Percentiles rank a stretch among this genome's conserved stretches.
Evolutionary conservation across 2,113 vertebrate genomes (phyloP).

Genomic region (Semicossyphus pulcher): DNA sequence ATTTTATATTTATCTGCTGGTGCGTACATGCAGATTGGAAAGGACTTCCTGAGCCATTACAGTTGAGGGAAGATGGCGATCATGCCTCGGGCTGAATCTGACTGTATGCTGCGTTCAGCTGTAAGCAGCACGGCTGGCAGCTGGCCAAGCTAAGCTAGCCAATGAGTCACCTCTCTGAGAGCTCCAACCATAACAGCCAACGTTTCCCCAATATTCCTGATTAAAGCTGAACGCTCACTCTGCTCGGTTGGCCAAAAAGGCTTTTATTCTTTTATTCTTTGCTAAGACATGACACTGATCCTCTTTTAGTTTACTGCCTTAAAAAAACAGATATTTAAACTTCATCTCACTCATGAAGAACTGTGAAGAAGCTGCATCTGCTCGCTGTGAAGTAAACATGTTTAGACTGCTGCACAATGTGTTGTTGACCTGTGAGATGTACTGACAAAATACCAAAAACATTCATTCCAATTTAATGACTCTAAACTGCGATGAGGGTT

Average conservation of each 20-base stretch:
- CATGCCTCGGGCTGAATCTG: constrained; percentile 44
- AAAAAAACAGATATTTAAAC: constrained; percentile 42
- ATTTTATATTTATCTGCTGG: constrained; percentile 31
- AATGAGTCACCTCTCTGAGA: constrained; percentile 81
- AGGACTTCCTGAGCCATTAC: constrained; percentile 45
- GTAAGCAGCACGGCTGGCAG: constrained; percentile 63
- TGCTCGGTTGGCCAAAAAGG: constrained; percentile 73
- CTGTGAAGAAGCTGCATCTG: background rate
- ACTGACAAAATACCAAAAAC: constrained; percentile 33
- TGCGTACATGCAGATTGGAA: constrained; percentile 20
- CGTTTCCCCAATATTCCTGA: constrained; percentile 78
- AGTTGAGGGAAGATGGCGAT: constrained; percentile 44
- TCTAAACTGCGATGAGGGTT: constrained; percentile 29
- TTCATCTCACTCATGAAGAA: constrained; percentile 1
- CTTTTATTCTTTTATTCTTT: constrained; percentile 77
- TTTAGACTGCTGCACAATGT: background rate
- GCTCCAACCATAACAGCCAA: constrained; percentile 69
- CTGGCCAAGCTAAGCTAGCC: constrained; percentile 57
- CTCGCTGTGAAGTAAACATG: constrained; percentile 14
- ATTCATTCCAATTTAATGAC: constrained; percentile 53
- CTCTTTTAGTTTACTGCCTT: constrained; percentile 49
- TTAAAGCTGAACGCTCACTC: constrained; percentile 76
- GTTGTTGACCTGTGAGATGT: constrained; percentile 13
- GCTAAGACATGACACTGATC: constrained; percentile 60
- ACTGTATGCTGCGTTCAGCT: constrained; percentile 48